Conservation (phyloP, 2,113 vertebrate species). For the Dolichotis patagonum region DNA sequence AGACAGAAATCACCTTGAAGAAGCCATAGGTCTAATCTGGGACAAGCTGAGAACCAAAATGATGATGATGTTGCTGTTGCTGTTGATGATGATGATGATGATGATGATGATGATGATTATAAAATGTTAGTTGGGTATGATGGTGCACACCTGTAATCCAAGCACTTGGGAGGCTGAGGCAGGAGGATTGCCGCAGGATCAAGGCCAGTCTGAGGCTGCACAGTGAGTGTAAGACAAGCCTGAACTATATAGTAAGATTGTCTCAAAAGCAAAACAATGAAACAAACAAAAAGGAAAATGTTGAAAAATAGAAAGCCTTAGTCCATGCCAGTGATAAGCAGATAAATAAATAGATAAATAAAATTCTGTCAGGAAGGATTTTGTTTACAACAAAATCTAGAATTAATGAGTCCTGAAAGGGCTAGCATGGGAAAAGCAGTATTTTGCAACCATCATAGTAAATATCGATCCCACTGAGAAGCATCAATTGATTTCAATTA, state of each 20-base stretch:
- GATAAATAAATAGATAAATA: background rate
- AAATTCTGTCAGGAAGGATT: background rate
- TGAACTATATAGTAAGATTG: too few species aligned
- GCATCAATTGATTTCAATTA: constrained; percentile 8
- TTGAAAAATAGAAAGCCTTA: constrained; percentile 24
- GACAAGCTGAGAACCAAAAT: constrained; percentile 39
- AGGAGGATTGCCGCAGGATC: too few species aligned
- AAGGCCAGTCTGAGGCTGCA: too few species aligned
- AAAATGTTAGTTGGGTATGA: too few species aligned
- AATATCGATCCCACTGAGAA: constrained; percentile 39
- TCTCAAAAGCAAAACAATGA: too few species aligned
- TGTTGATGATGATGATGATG: background rate
- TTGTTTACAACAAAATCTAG: background rate
- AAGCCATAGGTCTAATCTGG: background rate
- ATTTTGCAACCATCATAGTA: background rate
- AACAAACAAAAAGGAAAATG: background rate
- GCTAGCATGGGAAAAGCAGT: background rate
- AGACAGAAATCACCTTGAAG: constrained; percentile 25
- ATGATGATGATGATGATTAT: background rate
- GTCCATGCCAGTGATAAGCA: constrained; percentile 12
- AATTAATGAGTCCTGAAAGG: background rate
- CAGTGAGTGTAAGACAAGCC: too few species aligned
- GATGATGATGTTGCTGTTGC: constrained; percentile 15
- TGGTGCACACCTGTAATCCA: too few species aligned
- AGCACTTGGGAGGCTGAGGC: too few species aligned